phyloP scores from a whole-genome alignment of 2,797 vertebrate genomes.

The Alcedo atthis region DNA sequence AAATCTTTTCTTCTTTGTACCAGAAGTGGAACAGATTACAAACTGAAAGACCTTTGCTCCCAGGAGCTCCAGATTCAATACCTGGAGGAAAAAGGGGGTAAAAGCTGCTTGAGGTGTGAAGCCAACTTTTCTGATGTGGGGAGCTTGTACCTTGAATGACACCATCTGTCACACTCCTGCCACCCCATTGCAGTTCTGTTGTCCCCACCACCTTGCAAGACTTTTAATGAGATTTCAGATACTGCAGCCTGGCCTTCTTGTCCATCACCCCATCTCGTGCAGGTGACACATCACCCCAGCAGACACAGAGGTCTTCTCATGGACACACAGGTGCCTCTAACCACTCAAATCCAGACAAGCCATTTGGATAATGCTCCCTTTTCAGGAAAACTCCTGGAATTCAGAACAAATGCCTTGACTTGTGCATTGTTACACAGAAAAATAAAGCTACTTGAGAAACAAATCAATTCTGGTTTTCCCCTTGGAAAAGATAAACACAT shows the following conservation, averaged over 20 bases:
- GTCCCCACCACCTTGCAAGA: not conserved
- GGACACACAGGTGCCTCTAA: fast-evolving
- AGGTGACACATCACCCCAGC: not conserved
- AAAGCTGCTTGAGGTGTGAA: not conserved
- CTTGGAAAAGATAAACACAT: not conserved
- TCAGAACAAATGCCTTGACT: not conserved
- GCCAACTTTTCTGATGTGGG: fast-evolving
- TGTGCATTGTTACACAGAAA: not conserved
- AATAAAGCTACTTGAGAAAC: not conserved
- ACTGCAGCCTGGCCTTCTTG: not conserved
- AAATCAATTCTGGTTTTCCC: not conserved
- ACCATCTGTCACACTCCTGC: not conserved
- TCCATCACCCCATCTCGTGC: fast-evolving
- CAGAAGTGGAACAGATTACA: conserved; percentile 13
- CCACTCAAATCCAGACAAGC: not conserved
- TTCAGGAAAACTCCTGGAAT: not conserved
- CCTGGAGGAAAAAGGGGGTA: not conserved
- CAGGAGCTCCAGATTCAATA: not conserved
- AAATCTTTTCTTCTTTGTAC: conserved; percentile 11
- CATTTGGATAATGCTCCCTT: not conserved
- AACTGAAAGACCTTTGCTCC: not conserved
- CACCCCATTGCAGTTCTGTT: not conserved
- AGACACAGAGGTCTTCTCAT: not conserved
- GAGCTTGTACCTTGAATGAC: not conserved
- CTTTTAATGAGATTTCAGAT: not conserved